A percentile compares a stretch with the other conserved stretches of the same genome.
Evolutionary conservation across 2,797 vertebrate genomes (phyloP).

Genomic region (Euthynnus affinis): DNA sequence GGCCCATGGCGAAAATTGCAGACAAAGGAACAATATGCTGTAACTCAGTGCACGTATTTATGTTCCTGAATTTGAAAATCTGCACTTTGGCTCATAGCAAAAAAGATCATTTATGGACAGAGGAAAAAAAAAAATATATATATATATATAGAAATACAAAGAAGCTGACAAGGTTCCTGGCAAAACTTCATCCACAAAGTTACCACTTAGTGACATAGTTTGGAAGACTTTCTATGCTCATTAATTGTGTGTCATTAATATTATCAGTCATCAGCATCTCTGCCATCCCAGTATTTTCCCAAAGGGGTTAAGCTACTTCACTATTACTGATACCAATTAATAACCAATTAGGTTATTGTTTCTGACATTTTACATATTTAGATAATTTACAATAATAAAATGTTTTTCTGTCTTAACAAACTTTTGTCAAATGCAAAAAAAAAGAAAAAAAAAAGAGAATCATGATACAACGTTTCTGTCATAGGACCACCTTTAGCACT

Average conservation of each 20-base stretch:
- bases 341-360: not conserved
- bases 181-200: conserved; percentile 20
- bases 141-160: not conserved
- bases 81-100: conserved; percentile 32
- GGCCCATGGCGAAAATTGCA: conserved; percentile 57
- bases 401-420: too few relatives aligned
- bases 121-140: not conserved
- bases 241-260: not conserved
- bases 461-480: too few relatives aligned
- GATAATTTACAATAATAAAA: too few relatives aligned
- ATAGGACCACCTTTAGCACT: too few relatives aligned
- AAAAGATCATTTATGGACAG: conserved; percentile 26
- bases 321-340: not conserved
- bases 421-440: too few relatives aligned
- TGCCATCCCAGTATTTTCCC: conserved; percentile 1
- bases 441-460: too few relatives aligned
- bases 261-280: conserved; percentile 3
- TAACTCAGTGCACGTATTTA: conserved; percentile 52
- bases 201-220: conserved; percentile 14
- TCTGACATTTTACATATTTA: not conserved
- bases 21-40: conserved; percentile 56
- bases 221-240: conserved; percentile 2
- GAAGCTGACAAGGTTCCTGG: not conserved
- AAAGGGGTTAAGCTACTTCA: not conserved
- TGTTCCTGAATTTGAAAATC: conserved; percentile 37